These are phyloP conservation scores for Octopus bimaculoides DNA, from an alignment of 1,140 invertebrate genomes.

Conservation along the genomic window DNA sequence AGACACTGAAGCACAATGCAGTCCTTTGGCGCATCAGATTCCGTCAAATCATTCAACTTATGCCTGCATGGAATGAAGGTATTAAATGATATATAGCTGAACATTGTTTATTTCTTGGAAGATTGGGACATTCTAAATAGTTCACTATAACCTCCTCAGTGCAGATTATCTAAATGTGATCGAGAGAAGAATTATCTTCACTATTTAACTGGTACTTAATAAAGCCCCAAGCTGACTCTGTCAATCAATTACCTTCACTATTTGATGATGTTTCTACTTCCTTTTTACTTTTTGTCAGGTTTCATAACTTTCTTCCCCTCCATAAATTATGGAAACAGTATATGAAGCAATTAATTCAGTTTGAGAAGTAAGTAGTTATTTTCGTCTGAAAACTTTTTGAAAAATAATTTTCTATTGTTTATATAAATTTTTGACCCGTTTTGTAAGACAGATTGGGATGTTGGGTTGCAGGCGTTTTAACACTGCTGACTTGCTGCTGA, in stretches of 20 bases:
- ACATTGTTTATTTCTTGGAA: background rate
- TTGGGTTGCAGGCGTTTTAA: background rate
- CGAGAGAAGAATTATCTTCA: background rate
- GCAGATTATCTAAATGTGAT: background rate
- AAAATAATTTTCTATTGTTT: background rate
- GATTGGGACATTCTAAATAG: background rate
- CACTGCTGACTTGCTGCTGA: background rate
- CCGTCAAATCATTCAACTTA: too few relatives aligned
- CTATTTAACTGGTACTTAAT: background rate
- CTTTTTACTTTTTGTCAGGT: background rate
- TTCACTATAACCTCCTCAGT: background rate
- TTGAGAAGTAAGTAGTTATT: background rate
- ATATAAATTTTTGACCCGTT: background rate
- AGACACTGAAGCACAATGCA: too few relatives aligned
- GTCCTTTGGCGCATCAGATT: too few relatives aligned
- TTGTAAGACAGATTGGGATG: background rate
- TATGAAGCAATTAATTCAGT: background rate
- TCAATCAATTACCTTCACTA: background rate
- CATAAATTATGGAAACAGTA: conserved; percentile 1
- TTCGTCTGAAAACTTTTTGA: background rate
- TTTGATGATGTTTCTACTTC: background rate
- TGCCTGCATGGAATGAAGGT: too few relatives aligned
- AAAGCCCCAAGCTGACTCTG: background rate
- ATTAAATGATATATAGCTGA: background rate
- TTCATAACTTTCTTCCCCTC: background rate